Percentiles rank a stretch among this genome's conserved stretches.
These are phyloP conservation scores for Hypotaenidia okinawae DNA, from an alignment of 2,797 vertebrate species.

Conservation along the genomic window DNA sequence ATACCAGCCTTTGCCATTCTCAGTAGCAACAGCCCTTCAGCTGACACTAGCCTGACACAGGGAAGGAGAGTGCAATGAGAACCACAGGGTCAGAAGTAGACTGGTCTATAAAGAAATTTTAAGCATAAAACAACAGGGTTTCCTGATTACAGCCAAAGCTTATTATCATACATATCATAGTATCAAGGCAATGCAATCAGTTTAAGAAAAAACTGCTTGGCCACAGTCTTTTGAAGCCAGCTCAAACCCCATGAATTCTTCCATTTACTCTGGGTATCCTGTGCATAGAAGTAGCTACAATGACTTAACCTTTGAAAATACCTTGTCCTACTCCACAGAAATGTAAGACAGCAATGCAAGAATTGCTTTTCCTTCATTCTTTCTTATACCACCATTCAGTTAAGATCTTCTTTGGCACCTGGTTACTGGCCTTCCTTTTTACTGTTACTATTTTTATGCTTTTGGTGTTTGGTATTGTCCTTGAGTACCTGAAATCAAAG, in stretches of 20 bases:
- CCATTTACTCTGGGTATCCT: not conserved
- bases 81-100: not conserved
- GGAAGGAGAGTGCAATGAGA: not conserved
- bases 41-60: rapidly evolving
- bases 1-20: not conserved
- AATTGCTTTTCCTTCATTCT: not conserved
- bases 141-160: not conserved
- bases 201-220: not conserved
- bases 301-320: not conserved
- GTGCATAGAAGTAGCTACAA: not conserved
- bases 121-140: not conserved
- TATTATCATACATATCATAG: too few species aligned
- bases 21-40: not conserved
- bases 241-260: not conserved
- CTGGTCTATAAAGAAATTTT: not conserved
- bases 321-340: not conserved
- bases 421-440: not conserved
- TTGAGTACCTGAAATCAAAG: not conserved
- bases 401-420: not conserved
- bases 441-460: not conserved
- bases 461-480: not conserved
- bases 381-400: not conserved
- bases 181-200: not conserved
- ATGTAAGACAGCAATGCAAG: not conserved
- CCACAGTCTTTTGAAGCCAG: not conserved